A percentile compares a stretch with the other conserved stretches of the same genome.
phyloP scores from a whole-genome alignment of 2,888 invertebrate genomes.

The Rhamnusium bicolor region DNA sequence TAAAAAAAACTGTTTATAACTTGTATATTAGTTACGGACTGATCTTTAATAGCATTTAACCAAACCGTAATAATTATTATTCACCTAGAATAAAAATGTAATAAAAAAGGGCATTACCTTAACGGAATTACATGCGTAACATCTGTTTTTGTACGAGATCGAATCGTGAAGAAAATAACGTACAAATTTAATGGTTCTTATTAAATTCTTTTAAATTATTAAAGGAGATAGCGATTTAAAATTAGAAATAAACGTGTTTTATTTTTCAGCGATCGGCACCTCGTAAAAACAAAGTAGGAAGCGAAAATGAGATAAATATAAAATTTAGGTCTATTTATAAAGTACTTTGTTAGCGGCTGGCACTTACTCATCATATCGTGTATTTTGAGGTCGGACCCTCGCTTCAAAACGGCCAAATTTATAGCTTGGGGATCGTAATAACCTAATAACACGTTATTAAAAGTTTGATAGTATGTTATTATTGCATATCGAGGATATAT shows the following conservation, averaged over 20 bases:
- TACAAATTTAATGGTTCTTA: not conserved
- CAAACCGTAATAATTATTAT: not conserved
- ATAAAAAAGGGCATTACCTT: not conserved
- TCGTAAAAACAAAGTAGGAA: conserved; percentile 1
- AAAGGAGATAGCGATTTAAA: not conserved
- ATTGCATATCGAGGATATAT: not conserved
- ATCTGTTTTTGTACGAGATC: not conserved
- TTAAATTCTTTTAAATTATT: not conserved
- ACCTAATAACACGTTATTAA: not conserved
- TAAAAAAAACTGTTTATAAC: not conserved
- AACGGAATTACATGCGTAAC: not conserved
- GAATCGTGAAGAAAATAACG: not conserved
- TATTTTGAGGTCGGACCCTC: not conserved
- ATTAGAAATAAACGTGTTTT: not conserved
- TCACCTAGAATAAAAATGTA: not conserved
- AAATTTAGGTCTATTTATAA: conserved; percentile 10
- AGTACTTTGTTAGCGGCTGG: conserved; percentile 8
- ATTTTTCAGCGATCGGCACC: not conserved
- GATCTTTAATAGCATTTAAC: not conserved
- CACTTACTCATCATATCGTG: not conserved
- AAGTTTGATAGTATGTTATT: not conserved
- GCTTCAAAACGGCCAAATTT: not conserved
- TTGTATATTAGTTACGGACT: not conserved
- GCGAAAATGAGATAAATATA: not conserved
- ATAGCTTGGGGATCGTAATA: not conserved